Conservation (phyloP, 1,140 invertebrate genomes). For the Aphis gossypii region DNA sequence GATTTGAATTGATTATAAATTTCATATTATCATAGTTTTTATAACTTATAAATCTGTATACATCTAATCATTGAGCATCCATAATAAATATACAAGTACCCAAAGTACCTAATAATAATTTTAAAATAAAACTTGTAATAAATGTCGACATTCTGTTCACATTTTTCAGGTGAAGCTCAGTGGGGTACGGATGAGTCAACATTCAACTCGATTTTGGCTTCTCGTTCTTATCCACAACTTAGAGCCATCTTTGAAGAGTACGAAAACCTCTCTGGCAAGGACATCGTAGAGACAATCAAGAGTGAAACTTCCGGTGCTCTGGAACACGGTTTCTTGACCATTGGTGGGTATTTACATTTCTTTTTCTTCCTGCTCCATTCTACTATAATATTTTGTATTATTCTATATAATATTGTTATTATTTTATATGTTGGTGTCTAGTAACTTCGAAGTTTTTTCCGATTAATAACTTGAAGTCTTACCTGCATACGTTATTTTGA, state of each 20-base stretch:
- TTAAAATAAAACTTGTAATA: not conserved
- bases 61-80: not conserved
- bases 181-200: slow-evolving; percentile 76
- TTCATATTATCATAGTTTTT: not conserved
- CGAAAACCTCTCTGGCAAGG: slow-evolving; percentile 76
- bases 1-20: no score
- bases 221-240: slow-evolving; percentile 71
- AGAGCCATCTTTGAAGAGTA: slow-evolving; percentile 78
- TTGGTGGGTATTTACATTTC: slow-evolving; percentile 71
- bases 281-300: slow-evolving; percentile 86
- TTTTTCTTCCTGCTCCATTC: no score
- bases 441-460: not conserved
- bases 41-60: not conserved
- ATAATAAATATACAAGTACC: not conserved
- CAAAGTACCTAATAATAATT: not conserved
- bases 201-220: slow-evolving; percentile 73
- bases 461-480: not conserved
- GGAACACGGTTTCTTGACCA: slow-evolving; percentile 83
- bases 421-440: not conserved
- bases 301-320: slow-evolving; percentile 87
- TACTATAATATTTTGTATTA: no score
- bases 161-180: slow-evolving; percentile 65
- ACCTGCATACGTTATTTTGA: not conserved
- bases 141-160: not conserved
- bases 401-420: not conserved